A percentile compares a stretch with the other conserved stretches of the same genome.
phyloP scores from a whole-genome alignment of 2,113 vertebrate species.

The Trematomus loennbergii region DNA sequence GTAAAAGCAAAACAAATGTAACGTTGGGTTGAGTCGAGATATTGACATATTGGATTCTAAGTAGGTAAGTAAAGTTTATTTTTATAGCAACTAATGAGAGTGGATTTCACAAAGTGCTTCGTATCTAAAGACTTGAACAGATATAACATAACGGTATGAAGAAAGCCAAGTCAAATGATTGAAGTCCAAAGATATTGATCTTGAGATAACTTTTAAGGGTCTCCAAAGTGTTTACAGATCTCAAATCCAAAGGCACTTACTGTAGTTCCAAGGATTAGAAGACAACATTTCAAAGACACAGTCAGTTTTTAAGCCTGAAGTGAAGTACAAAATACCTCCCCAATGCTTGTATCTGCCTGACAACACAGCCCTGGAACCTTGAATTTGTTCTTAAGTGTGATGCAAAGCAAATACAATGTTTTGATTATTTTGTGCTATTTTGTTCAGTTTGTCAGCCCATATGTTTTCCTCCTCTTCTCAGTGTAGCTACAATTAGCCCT shows the following conservation, averaged over 20 bases:
- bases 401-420: background rate
- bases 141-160: too few relatives aligned
- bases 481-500: conserved; percentile 16
- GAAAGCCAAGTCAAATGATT: too few relatives aligned
- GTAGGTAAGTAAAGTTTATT: background rate
- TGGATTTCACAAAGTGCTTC: background rate
- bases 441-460: background rate
- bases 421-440: background rate
- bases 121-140: background rate
- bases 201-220: background rate
- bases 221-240: background rate
- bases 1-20: too few relatives aligned
- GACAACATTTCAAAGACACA: conserved; percentile 22
- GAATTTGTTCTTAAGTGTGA: background rate
- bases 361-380: background rate
- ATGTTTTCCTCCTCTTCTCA: background rate
- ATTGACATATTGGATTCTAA: background rate
- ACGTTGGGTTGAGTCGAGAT: background rate
- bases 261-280: conserved; percentile 10
- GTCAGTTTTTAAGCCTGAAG: conserved; percentile 9
- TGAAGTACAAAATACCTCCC: background rate
- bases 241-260: background rate
- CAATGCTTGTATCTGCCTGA: background rate
- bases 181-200: background rate
- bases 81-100: background rate